These are phyloP conservation scores for Tachuris rubrigastra DNA, from an alignment of 2,113 vertebrate genomes.

Conservation along the genomic window DNA sequence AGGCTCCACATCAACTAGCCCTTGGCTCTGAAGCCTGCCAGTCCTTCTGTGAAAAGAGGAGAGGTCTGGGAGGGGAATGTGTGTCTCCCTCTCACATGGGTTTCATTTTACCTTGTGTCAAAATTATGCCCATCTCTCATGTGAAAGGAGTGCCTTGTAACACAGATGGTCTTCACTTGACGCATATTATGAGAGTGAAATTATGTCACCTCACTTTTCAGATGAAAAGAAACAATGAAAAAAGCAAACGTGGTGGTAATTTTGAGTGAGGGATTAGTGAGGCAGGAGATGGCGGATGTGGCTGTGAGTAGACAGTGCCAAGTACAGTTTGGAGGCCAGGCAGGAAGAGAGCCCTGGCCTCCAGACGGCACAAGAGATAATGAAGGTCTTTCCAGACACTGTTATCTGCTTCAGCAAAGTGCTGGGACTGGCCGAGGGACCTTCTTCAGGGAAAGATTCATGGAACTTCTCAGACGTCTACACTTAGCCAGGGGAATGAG, in stretches of 20 bases:
- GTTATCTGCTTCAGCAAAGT: neutral
- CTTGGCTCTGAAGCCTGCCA: neutral
- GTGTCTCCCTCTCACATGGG: neutral
- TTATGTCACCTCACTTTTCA: neutral
- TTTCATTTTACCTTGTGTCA: neutral
- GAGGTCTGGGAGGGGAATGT: neutral
- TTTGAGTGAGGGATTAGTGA: neutral
- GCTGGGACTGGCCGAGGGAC: neutral
- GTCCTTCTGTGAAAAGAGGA: neutral
- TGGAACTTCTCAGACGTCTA: fast-evolving
- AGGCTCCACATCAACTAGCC: neutral
- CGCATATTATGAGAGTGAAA: fast-evolving
- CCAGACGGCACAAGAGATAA: slow-evolving; percentile 25
- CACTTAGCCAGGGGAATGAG: fast-evolving
- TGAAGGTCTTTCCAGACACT: neutral
- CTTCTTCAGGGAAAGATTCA: neutral
- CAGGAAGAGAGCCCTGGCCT: neutral
- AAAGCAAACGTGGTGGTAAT: fast-evolving
- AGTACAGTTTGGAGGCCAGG: neutral
- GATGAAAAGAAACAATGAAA: neutral
- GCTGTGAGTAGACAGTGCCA: neutral
- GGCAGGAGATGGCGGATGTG: neutral
- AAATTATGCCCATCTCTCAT: neutral
- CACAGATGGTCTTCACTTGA: neutral
- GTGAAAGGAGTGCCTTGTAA: neutral